Conservation (phyloP, 2,888 invertebrate genomes). For the Antheraea yamamai region DNA sequence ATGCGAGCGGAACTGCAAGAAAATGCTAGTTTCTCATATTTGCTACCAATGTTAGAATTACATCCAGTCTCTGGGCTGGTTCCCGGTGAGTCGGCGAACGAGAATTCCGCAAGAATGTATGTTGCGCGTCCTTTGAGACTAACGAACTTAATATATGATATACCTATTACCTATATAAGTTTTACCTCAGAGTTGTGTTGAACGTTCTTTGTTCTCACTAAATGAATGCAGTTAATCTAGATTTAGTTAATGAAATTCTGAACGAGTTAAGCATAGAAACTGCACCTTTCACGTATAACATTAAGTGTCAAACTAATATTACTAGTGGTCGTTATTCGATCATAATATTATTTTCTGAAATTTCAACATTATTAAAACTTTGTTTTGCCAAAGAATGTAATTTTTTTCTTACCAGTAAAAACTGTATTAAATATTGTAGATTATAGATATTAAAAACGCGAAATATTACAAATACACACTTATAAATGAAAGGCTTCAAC, state of each 20-base stretch:
- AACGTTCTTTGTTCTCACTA: conserved; percentile 10
- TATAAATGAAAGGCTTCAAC: no score
- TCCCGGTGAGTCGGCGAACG: conserved; percentile 11
- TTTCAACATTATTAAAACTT: no score
- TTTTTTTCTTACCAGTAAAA: no score
- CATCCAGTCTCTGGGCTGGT: background rate
- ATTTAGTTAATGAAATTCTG: background rate
- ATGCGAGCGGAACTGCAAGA: no score
- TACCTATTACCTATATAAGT: background rate
- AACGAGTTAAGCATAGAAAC: background rate
- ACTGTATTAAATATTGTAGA: no score
- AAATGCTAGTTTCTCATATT: no score
- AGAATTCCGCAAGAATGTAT: conserved; percentile 13
- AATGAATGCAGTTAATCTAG: background rate
- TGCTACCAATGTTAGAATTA: background rate
- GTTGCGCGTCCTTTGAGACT: conserved; percentile 8
- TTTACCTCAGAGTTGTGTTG: background rate
- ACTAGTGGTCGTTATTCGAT: background rate
- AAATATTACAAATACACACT: no score
- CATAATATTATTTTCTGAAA: no score
- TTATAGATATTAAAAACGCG: no score
- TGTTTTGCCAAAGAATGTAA: no score
- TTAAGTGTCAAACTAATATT: background rate
- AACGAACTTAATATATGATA: conserved; percentile 8
- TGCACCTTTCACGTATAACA: background rate